These are phyloP conservation scores for Microchrysa polita DNA, from an alignment of 2,888 invertebrate species.

Conservation along the genomic window DNA sequence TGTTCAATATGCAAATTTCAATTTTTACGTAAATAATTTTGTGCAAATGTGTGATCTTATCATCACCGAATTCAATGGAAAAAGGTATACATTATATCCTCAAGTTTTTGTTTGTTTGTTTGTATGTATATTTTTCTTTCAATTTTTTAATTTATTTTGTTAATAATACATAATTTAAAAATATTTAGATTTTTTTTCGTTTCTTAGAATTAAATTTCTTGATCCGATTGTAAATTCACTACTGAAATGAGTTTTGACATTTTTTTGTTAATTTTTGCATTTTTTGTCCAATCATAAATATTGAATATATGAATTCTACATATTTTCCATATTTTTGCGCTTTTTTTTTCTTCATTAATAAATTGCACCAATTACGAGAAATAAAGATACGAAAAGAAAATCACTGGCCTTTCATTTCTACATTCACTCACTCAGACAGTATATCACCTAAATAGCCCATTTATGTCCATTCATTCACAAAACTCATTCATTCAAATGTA, in stretches of 20 bases:
- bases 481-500: not conserved
- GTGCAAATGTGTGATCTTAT: slow-evolving; percentile 36
- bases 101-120: slow-evolving; percentile 10
- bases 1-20: slow-evolving; percentile 19
- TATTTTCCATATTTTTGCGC: slow-evolving; percentile 15
- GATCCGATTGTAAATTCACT: not conserved
- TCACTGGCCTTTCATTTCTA: slow-evolving; percentile 52
- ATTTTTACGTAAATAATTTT: slow-evolving; percentile 31
- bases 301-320: not conserved
- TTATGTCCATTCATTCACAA: slow-evolving; percentile 43
- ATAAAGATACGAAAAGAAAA: slow-evolving; percentile 44
- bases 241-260: not conserved
- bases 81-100: slow-evolving; percentile 50
- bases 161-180: slow-evolving; percentile 14
- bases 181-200: slow-evolving; percentile 10
- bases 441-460: slow-evolving; percentile 48
- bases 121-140: slow-evolving; percentile 28
- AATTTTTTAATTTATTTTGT: slow-evolving; percentile 26
- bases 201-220: not conserved
- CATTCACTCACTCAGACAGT: slow-evolving; percentile 9
- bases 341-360: slow-evolving; percentile 51
- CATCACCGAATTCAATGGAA: slow-evolving; percentile 30
- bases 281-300: no score
- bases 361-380: slow-evolving; percentile 54
- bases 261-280: no score